These are phyloP conservation scores for Drosophila jambulina DNA, from an alignment of 1,140 invertebrate genomes.

Conservation along the genomic window DNA sequence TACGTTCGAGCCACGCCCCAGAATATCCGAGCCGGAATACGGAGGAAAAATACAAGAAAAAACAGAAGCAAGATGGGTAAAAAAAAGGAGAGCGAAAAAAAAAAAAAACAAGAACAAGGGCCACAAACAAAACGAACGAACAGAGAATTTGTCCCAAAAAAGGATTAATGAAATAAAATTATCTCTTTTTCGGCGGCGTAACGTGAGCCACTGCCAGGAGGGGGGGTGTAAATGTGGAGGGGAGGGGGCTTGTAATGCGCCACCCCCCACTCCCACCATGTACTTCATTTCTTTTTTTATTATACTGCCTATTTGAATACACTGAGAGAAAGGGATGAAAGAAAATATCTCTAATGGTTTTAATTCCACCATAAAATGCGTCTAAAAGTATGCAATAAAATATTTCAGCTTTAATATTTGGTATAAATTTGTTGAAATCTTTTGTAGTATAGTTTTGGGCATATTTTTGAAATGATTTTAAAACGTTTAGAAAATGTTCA, in stretches of 20 bases:
- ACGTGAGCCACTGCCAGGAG: slow-evolving; percentile 50
- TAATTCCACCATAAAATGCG: neutral
- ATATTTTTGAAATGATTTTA: too few relatives aligned
- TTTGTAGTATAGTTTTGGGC: too few relatives aligned
- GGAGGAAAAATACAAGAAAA: slow-evolving; percentile 20
- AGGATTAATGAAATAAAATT: slow-evolving; percentile 84
- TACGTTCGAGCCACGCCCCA: slow-evolving; percentile 78
- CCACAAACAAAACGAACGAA: slow-evolving; percentile 15
- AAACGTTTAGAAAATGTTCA: too few relatives aligned
- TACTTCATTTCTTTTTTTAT: slow-evolving; percentile 65
- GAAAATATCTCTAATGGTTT: neutral
- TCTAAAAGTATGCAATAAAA: neutral
- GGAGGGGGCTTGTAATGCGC: slow-evolving; percentile 43
- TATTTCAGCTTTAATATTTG: too few relatives aligned
- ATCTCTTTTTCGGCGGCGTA: slow-evolving; percentile 80
- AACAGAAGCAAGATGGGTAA: slow-evolving; percentile 23
- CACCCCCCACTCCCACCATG: slow-evolving; percentile 31
- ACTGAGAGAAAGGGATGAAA: neutral
- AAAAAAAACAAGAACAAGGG: slow-evolving; percentile 5
- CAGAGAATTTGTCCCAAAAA: slow-evolving; percentile 79
- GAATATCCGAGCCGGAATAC: slow-evolving; percentile 41
- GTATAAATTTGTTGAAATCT: too few relatives aligned
- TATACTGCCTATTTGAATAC: slow-evolving; percentile 64
- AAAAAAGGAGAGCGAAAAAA: neutral
- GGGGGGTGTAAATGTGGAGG: too few relatives aligned